Percentiles rank a stretch among this genome's conserved stretches.
These are phyloP conservation scores for Amphiura filiformis DNA, from an alignment of 35 echinoderm and acorn worm species.

Conservation along the genomic window DNA sequence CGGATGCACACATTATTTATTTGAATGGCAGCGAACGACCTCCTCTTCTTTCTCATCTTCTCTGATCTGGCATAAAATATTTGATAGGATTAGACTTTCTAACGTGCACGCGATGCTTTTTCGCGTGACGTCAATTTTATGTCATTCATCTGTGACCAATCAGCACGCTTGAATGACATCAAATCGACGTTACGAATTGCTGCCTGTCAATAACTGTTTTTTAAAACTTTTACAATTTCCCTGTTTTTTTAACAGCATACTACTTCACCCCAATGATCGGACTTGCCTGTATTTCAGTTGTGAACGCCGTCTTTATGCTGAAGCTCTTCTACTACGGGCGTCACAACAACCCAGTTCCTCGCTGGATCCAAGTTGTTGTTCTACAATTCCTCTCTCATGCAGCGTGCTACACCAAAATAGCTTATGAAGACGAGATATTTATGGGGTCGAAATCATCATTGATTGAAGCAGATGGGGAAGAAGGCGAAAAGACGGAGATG, in stretches of 20 bases:
- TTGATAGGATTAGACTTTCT: too few relatives aligned
- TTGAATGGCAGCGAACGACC: too few relatives aligned
- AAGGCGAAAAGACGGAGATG: neutral
- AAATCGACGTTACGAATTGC: too few relatives aligned
- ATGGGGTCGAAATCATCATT: neutral
- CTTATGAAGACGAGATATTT: neutral
- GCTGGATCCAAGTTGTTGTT: neutral
- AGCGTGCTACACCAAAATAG: neutral
- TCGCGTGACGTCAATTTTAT: too few relatives aligned
- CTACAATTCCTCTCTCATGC: neutral
- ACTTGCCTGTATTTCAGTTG: neutral
- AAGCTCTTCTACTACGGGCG: neutral
- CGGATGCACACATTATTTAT: too few relatives aligned
- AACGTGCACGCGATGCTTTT: too few relatives aligned
- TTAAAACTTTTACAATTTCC: neutral
- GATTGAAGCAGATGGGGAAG: neutral
- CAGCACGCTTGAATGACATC: too few relatives aligned
- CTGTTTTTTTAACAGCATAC: neutral
- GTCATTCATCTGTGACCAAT: too few relatives aligned
- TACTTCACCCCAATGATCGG: slow-evolving; percentile 11
- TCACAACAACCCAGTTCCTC: neutral
- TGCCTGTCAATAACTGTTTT: too few relatives aligned
- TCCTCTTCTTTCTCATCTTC: too few relatives aligned
- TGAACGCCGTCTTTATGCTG: neutral
- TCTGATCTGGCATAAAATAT: too few relatives aligned